Evolutionary conservation across 1,140 invertebrate genomes (phyloP).

Genomic region (Aphaenogaster floridana): DNA sequence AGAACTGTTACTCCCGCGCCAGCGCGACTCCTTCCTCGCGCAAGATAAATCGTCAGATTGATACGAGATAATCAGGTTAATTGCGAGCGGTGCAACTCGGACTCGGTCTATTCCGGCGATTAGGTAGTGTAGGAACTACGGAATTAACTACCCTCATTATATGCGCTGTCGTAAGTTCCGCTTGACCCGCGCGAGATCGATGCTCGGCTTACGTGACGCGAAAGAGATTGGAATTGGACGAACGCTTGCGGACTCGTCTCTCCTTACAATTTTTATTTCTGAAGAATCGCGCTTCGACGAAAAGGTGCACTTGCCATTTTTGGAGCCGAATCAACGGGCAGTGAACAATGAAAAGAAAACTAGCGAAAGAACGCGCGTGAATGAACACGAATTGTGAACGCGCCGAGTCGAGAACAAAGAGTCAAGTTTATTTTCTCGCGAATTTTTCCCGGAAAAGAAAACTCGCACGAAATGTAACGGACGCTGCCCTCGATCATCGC

Average conservation of each 20-base stretch:
- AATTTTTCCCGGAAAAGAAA: constrained; percentile 43
- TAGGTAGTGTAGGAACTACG: constrained; percentile 53
- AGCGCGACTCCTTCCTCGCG: constrained; percentile 20
- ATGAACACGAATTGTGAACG: constrained; percentile 31
- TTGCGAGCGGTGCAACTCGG: constrained; percentile 53
- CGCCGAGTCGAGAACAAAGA: constrained; percentile 29
- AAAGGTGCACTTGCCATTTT: constrained; percentile 44
- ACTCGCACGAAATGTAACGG: constrained; percentile 38
- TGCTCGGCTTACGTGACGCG: constrained; percentile 48
- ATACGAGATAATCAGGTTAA: constrained; percentile 58
- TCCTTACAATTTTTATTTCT: constrained; percentile 18
- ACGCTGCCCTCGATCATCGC: constrained; percentile 16
- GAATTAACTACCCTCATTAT: constrained; percentile 58
- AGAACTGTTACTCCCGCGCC: constrained; percentile 23
- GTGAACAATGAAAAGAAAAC: constrained; percentile 47
- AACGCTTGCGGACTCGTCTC: constrained; percentile 12
- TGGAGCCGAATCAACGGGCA: constrained; percentile 20
- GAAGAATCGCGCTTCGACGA: constrained; percentile 17
- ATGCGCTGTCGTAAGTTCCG: constrained; percentile 47
- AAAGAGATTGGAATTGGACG: constrained; percentile 51
- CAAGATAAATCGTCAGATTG: constrained; percentile 54
- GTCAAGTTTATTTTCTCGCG: constrained; percentile 44
- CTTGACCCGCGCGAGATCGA: constrained; percentile 52
- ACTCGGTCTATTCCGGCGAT: constrained; percentile 54
- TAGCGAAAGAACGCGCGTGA: constrained; percentile 29